Evolutionary conservation across 1,140 invertebrate genomes (phyloP).

Genomic region (Dendrolimus punctatus): DNA sequence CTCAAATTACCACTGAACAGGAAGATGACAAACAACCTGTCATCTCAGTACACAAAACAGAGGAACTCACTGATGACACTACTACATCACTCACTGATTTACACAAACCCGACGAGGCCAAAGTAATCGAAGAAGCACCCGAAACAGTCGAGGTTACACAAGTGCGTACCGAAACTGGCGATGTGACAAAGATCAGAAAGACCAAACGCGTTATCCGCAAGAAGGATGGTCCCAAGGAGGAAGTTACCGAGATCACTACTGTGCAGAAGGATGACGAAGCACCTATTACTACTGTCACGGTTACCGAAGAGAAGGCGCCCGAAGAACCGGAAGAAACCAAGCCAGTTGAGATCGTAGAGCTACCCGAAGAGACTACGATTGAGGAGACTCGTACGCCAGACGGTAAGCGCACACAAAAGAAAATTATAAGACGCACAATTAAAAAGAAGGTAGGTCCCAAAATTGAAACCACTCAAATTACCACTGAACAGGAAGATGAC

Average conservation of each 20-base stretch:
- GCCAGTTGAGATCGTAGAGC: constrained; percentile 6
- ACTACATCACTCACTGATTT: constrained; percentile 1
- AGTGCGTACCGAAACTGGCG: constrained; percentile 7
- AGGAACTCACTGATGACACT: constrained; percentile 21
- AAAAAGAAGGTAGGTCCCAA: constrained; percentile 1
- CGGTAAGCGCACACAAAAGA: constrained; percentile 22
- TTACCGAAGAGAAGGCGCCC: neutral
- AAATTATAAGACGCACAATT: neutral
- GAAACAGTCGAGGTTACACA: constrained; percentile 6
- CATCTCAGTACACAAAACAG: constrained; percentile 21
- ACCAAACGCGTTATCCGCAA: constrained; percentile 6
- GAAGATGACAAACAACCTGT: constrained; percentile 30
- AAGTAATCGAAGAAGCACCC: constrained; percentile 10
- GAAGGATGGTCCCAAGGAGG: constrained; percentile 1
- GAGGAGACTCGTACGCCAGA: constrained; percentile 19
- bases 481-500: neutral
- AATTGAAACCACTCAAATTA: constrained; percentile 1
- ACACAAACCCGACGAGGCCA: constrained; percentile 5
- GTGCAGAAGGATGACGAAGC: constrained; percentile 21
- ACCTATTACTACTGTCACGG: constrained; percentile 46
- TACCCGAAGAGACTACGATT: constrained; percentile 1
- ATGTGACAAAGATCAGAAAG: constrained; percentile 4
- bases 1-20: constrained; percentile 33
- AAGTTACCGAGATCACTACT: constrained; percentile 10
- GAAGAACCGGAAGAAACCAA: neutral